Conservation (phyloP, 2,888 invertebrate species). For the Neoascia interrupta region DNA sequence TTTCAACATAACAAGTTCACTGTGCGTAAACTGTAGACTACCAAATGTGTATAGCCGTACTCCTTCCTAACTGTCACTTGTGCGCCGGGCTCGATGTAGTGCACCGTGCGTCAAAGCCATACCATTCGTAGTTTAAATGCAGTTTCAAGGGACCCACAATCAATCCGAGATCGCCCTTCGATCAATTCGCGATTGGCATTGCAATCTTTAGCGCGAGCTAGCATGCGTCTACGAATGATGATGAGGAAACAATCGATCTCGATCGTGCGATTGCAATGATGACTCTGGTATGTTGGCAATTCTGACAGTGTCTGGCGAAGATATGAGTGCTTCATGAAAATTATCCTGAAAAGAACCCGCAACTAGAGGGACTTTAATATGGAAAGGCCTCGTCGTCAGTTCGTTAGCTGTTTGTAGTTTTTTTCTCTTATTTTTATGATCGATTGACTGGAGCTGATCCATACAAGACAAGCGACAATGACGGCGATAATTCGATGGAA, state of each 20-base stretch:
- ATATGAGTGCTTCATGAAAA: constrained; percentile 62
- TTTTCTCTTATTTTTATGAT: constrained; percentile 52
- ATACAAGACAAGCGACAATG: constrained; percentile 70
- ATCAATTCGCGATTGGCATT: constrained; percentile 65
- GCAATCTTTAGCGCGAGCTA: constrained; percentile 53
- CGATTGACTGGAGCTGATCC: constrained; percentile 68
- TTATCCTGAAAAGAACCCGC: constrained; percentile 26
- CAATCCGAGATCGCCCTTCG: constrained; percentile 65
- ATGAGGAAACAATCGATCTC: constrained; percentile 60
- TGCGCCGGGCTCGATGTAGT: constrained; percentile 35
- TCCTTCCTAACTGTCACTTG: constrained; percentile 5
- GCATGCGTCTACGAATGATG: constrained; percentile 49
- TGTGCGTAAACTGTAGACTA: constrained; percentile 60
- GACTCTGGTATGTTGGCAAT: constrained; percentile 35
- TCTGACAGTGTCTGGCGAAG: constrained; percentile 47
- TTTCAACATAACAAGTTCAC: constrained; percentile 66
- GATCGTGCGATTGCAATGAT: constrained; percentile 32
- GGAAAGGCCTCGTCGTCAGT: constrained; percentile 43
- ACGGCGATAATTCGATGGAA: constrained; percentile 68
- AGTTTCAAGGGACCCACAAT: constrained; percentile 66
- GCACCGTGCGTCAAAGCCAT: constrained; percentile 44
- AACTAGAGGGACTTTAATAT: constrained; percentile 35
- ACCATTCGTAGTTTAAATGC: constrained; percentile 47
- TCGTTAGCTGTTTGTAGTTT: constrained; percentile 59
- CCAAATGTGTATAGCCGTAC: constrained; percentile 52